Conservation (phyloP, 2,797 vertebrate species). For the Pterois miles region DNA sequence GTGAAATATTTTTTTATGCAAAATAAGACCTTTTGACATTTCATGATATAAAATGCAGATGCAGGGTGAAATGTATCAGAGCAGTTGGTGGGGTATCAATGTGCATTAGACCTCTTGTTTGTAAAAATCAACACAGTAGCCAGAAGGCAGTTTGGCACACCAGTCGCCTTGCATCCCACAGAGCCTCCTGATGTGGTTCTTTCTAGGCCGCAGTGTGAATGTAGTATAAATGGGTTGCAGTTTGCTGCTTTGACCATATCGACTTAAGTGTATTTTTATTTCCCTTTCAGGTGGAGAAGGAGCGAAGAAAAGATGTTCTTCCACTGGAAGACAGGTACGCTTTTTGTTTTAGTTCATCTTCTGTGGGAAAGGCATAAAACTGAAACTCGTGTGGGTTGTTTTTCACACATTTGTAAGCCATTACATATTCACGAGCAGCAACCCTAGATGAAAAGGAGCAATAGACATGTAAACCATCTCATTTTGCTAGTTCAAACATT, state of each 20-base stretch:
- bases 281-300: slow-evolving; percentile 87
- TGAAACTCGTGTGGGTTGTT: background rate
- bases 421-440: background rate
- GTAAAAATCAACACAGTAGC: background rate
- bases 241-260: background rate
- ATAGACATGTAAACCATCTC: background rate
- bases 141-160: slow-evolving; percentile 11
- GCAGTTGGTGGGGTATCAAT: background rate
- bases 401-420: slow-evolving; percentile 1
- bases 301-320: slow-evolving; percentile 89
- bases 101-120: background rate
- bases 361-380: background rate
- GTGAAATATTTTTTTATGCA: slow-evolving; percentile 26
- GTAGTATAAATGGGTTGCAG: background rate
- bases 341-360: background rate
- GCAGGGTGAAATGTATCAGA: background rate
- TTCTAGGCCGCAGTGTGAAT: slow-evolving; percentile 2
- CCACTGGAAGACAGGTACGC: slow-evolving; percentile 90
- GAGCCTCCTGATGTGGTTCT: background rate
- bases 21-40: slow-evolving; percentile 8
- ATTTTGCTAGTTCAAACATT: slow-evolving; percentile 2
- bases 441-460: background rate
- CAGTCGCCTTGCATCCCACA: background rate
- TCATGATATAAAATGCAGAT: background rate
- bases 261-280: background rate